phyloP scores from a whole-genome alignment of 37 sponge, comb jelly and placozoan species.

The Tethya wilhelma region DNA sequence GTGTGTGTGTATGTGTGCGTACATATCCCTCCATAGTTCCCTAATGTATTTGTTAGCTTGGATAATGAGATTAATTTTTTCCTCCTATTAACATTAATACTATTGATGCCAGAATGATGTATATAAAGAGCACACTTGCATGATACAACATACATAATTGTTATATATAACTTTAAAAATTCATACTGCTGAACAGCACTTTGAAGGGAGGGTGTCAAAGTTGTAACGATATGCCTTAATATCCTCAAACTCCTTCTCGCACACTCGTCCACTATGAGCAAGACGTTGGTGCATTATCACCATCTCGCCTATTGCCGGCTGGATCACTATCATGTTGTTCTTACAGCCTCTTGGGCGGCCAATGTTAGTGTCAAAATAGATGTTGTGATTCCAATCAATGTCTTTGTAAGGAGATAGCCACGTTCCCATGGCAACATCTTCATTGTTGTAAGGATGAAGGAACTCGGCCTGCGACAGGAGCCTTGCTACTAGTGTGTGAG shows the following conservation, averaged over 20 bases:
- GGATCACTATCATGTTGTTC: conserved; percentile 54
- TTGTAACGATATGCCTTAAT: neutral
- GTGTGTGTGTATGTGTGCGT: too few relatives aligned
- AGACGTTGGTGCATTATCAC: neutral
- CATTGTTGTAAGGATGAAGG: conserved; percentile 46
- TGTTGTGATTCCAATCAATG: conserved; percentile 70
- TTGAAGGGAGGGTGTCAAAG: conserved; percentile 16
- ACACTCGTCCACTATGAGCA: neutral
- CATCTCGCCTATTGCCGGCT: neutral
- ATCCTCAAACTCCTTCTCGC: neutral
- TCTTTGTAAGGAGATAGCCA: conserved; percentile 57
- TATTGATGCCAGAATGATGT: neutral
- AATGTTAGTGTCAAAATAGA: conserved; percentile 67
- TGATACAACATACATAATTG: neutral
- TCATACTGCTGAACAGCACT: conserved; percentile 29
- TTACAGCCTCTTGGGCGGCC: conserved; percentile 69
- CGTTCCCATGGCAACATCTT: conserved; percentile 54
- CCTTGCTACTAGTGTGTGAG: conserved; percentile 17
- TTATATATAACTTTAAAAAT: neutral
- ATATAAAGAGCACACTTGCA: neutral
- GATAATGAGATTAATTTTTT: too few relatives aligned
- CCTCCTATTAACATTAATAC: neutral
- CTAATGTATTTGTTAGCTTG: too few relatives aligned
- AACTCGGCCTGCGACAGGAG: conserved; percentile 10
- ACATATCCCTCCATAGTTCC: too few relatives aligned